These are phyloP conservation scores for Caenorhabditis drosophilae DNA, from an alignment of 2,888 invertebrate species.

Conservation along the genomic window DNA sequence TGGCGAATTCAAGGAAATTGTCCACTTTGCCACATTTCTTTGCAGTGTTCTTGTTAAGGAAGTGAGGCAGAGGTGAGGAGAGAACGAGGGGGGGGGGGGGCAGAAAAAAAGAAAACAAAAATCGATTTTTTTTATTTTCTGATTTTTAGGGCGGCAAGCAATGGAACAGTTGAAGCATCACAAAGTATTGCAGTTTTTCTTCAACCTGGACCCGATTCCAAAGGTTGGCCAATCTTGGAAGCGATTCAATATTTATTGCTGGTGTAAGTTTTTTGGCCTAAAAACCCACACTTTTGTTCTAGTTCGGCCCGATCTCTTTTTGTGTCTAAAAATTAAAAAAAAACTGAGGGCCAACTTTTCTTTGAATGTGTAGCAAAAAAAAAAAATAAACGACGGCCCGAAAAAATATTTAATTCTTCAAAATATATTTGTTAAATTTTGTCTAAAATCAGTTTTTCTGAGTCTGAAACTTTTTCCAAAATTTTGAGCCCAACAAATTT, in stretches of 20 bases:
- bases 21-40: constrained; percentile 73
- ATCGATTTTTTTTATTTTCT: neutral
- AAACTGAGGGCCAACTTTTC: too few relatives aligned
- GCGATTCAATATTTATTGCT: constrained; percentile 47
- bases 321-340: too few relatives aligned
- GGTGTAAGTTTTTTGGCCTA: constrained; percentile 30
- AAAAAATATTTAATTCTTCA: too few relatives aligned
- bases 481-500: too few relatives aligned
- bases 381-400: too few relatives aligned
- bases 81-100: too few relatives aligned
- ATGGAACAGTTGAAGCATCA: constrained; percentile 88
- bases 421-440: constrained; percentile 1
- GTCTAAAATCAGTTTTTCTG: neutral
- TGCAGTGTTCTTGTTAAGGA: constrained; percentile 74
- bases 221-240: constrained; percentile 63
- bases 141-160: constrained; percentile 81
- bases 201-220: constrained; percentile 76
- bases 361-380: too few relatives aligned
- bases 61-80: constrained; percentile 47
- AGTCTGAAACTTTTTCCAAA: neutral
- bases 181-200: constrained; percentile 94
- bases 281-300: neutral
- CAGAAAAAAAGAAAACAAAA: neutral
- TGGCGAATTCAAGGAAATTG: constrained; percentile 94
- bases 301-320: too few relatives aligned